Conservation (phyloP, 2,113 vertebrate genomes). For the Malurus melanocephalus region DNA sequence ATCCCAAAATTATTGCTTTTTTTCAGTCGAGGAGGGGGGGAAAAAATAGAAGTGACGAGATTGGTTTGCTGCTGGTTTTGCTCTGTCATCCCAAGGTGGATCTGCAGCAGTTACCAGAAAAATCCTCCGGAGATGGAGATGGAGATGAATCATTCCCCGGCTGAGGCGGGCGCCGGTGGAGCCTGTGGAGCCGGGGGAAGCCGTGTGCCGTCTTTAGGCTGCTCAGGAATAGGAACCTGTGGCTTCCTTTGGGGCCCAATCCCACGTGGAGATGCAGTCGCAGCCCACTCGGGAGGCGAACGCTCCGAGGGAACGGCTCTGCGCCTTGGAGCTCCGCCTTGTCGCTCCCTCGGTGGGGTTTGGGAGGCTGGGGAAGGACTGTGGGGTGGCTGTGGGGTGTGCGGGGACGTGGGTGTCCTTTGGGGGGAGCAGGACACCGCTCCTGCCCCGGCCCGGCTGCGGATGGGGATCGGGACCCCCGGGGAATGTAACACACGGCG, state of each 20-base stretch:
- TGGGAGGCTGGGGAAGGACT: not conserved
- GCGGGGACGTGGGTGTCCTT: not conserved
- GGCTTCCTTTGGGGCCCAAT: not conserved
- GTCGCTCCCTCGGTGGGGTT: not conserved
- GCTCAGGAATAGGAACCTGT: not conserved
- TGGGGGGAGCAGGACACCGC: not conserved
- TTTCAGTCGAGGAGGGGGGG: fast-evolving
- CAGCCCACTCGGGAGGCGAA: not conserved
- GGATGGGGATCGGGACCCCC: not conserved
- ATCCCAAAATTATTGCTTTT: not conserved
- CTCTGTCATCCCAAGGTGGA: conserved; percentile 46
- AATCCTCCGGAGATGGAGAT: not conserved
- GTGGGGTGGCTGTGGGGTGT: not conserved
- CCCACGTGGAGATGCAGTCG: not conserved
- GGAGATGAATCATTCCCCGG: conserved; percentile 41
- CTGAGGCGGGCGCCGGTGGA: not conserved
- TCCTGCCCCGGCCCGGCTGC: not conserved
- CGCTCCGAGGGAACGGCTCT: not conserved
- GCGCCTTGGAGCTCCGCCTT: not conserved
- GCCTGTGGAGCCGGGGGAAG: not conserved
- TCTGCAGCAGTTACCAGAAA: conserved; percentile 40
- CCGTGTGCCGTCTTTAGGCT: not conserved
- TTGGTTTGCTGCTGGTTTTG: conserved; percentile 22
- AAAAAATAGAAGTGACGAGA: not conserved
- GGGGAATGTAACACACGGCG: not conserved